A percentile compares a stretch with the other conserved stretches of the same genome.
phyloP scores from a whole-genome alignment of 1,140 invertebrate genomes.

The Leptinotarsa texana region DNA sequence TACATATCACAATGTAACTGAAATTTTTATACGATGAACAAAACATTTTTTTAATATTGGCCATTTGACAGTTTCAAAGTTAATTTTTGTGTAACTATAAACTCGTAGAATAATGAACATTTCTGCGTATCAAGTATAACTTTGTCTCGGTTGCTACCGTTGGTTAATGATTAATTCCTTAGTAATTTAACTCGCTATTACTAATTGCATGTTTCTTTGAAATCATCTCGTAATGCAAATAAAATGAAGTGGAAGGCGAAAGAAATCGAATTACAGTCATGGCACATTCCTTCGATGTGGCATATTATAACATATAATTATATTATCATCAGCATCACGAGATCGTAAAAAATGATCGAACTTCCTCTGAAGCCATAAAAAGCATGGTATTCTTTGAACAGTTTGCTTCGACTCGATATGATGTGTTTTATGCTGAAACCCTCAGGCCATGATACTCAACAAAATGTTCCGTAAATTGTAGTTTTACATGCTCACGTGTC shows the following conservation, averaged over 20 bases:
- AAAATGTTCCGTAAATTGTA: slow-evolving; percentile 15
- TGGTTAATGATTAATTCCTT: slow-evolving; percentile 18
- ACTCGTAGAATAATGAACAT: too few species aligned
- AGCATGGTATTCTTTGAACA: slow-evolving; percentile 5
- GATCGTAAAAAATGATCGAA: slow-evolving; percentile 15
- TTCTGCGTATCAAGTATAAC: neutral
- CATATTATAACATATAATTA: slow-evolving; percentile 28
- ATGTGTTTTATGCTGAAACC: slow-evolving; percentile 12
- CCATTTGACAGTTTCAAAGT: too few species aligned
- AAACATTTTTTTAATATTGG: too few species aligned
- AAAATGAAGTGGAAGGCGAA: slow-evolving; percentile 19
- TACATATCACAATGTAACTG: too few species aligned
- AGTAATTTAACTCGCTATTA: slow-evolving; percentile 23
- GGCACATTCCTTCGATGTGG: slow-evolving; percentile 26
- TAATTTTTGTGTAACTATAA: too few species aligned
- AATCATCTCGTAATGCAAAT: slow-evolving; percentile 24
- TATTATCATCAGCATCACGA: slow-evolving; percentile 29
- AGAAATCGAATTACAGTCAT: slow-evolving; percentile 19
- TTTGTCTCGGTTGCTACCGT: neutral
- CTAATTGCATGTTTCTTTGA: slow-evolving; percentile 26
- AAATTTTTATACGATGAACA: too few species aligned
- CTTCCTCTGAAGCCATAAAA: slow-evolving; percentile 17
- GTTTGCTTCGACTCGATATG: slow-evolving; percentile 6
- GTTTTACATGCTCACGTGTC: slow-evolving; percentile 9
- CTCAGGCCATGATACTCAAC: neutral